A percentile compares a stretch with the other conserved stretches of the same genome.
Evolutionary conservation across 35 echinoderm and acorn worm species (phyloP).

Genomic region (Ophiothrix spiculata): DNA sequence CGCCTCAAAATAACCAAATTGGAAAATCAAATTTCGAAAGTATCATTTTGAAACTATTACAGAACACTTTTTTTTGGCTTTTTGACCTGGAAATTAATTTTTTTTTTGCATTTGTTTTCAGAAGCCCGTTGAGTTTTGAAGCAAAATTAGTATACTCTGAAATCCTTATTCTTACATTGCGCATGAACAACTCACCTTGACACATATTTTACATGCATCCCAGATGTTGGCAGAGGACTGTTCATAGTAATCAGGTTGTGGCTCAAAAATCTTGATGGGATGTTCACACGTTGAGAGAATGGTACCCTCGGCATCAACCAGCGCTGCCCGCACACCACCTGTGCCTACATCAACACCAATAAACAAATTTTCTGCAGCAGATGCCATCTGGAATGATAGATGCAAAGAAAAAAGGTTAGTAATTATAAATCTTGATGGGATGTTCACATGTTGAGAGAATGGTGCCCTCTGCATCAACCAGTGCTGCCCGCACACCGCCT

Average conservation of each 20-base stretch:
- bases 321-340: slow-evolving; percentile 63
- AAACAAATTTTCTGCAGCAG: slow-evolving; percentile 26
- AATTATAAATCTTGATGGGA: no score
- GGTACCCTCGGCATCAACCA: slow-evolving; percentile 49
- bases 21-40: no score
- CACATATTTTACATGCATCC: slow-evolving; percentile 58
- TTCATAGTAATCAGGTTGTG: slow-evolving; percentile 63
- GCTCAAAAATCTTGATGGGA: slow-evolving; percentile 70
- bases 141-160: neutral
- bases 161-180: neutral
- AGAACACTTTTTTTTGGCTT: no score
- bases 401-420: no score
- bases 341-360: slow-evolving; percentile 95
- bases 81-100: no score
- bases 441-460: no score
- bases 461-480: no score
- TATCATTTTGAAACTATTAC: no score
- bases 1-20: no score
- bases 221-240: slow-evolving; percentile 90
- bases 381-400: neutral
- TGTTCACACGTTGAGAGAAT: slow-evolving; percentile 36
- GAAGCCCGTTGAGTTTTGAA: no score
- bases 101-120: no score
- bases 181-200: slow-evolving; percentile 56
- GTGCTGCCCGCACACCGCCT: no score